phyloP scores from a whole-genome alignment of 1,140 invertebrate species.

The Dreissena rostriformis region DNA sequence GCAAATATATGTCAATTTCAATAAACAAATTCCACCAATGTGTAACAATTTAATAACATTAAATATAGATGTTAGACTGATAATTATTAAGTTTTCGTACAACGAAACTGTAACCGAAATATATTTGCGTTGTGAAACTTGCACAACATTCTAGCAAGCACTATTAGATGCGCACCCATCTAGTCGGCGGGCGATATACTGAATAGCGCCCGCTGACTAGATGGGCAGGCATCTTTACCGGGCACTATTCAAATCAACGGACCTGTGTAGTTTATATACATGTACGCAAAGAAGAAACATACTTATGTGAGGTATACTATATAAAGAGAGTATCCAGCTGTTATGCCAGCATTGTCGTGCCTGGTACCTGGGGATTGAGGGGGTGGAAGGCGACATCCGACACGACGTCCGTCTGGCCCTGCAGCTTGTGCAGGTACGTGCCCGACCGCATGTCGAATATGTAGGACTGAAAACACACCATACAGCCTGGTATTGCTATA shows the following conservation, averaged over 20 bases:
- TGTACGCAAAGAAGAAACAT: not conserved
- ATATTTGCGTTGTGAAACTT: too few relatives aligned
- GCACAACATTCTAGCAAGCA: too few relatives aligned
- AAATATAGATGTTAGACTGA: too few relatives aligned
- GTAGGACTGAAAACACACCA: slow-evolving; percentile 68
- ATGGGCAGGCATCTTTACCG: too few relatives aligned
- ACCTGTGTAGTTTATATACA: not conserved
- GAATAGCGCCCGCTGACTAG: too few relatives aligned
- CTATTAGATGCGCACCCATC: too few relatives aligned
- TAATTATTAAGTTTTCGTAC: too few relatives aligned
- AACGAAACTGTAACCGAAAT: too few relatives aligned
- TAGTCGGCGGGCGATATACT: too few relatives aligned
- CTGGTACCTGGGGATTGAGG: slow-evolving; percentile 64
- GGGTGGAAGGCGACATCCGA: slow-evolving; percentile 77
- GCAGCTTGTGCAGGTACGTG: slow-evolving; percentile 72
- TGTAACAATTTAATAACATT: too few relatives aligned
- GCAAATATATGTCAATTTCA: too few relatives aligned
- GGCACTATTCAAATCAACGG: not conserved
- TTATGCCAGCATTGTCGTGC: not conserved
- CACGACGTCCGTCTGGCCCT: slow-evolving; percentile 77
- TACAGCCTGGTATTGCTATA: not conserved
- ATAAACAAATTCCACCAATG: too few relatives aligned
- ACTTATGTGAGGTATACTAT: not conserved
- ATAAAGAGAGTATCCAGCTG: not conserved
- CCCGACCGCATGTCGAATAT: slow-evolving; percentile 76